Base-by-base conservation (phyloP, 2,888 invertebrate genomes). In the Stenchaetothrips biformis region DNA sequence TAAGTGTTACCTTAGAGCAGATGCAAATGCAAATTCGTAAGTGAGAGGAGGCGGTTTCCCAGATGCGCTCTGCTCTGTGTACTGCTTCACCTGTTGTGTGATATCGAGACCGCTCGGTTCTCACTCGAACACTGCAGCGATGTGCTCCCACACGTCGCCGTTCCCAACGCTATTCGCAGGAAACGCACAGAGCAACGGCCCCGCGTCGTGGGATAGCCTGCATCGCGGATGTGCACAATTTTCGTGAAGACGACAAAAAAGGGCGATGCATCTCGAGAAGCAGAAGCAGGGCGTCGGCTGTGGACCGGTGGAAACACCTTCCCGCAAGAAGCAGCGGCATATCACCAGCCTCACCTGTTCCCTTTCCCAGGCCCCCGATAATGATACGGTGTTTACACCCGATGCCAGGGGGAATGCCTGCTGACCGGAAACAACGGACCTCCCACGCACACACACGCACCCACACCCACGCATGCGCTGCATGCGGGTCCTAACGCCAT, bases 191-290 rank as follows among this genome's bases (percentile, higher is more conserved):
- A 37, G 37, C 37, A 37, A 37, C 37, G n/a, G n/a, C n/a, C n/a
- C n/a, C n/a, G 37, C 37, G 37, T 37, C 37, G 37, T 37, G 37
- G 37, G 37, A 37, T 37, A 16, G 16, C 3, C 16, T 53, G 53
- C n/a, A 1, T 74, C 25, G 6, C 67, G 67, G 67, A 74, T 74
- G 67, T 74, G 21, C 67, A 25, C 67, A 74, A 74, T 74, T 74
- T 21, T 25, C 21, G n/a, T 4, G n/a, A 53, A 53, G 16, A 53
- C 53, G 37, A 37, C 37, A 37, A 37, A 37, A 37, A 37, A 37
- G 37, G 37, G 37, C 59, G 9, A 16, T 13, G 21, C 67, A 74
- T 11, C 25, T 9, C 13, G 6, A 18, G 59, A 6, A 74, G 67
- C 67, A 21, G n/a, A 9, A 7, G 67, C n/a, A 67, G 67, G 9